Evolutionary conservation across 2,113 vertebrate species (phyloP).

Genomic region (Austrofundulus limnaeus): DNA sequence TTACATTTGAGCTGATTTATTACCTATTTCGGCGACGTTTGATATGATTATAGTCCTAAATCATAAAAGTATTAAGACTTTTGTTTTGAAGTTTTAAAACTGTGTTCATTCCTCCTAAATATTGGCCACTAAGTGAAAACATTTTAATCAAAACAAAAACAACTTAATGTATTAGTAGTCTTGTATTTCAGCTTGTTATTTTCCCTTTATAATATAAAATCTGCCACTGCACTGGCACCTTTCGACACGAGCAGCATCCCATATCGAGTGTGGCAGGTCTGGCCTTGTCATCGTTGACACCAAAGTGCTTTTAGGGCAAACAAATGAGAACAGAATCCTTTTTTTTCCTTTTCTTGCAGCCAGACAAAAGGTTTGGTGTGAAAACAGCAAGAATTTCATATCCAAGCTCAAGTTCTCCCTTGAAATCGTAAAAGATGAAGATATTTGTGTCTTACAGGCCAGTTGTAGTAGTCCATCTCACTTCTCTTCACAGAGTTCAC

Average conservation of each 20-base stretch:
- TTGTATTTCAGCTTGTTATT: constrained; percentile 46
- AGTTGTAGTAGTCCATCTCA: constrained; percentile 39
- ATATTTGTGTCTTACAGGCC: constrained; percentile 56
- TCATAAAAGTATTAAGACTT: constrained; percentile 24
- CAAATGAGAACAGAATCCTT: constrained; percentile 16
- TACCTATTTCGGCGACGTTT: constrained; percentile 38
- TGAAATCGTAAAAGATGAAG: constrained; percentile 55
- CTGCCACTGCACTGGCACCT: constrained; percentile 16
- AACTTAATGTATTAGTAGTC: constrained; percentile 51
- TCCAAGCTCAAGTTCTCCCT: constrained; percentile 40
- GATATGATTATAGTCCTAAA: constrained; percentile 26
- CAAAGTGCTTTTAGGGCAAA: constrained; percentile 24
- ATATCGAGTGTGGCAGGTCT: background rate
- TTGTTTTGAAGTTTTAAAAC: constrained; percentile 30
- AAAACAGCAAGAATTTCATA: constrained; percentile 52
- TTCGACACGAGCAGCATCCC: constrained; percentile 1
- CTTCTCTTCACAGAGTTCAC: constrained; percentile 33
- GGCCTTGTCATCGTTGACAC: constrained; percentile 13
- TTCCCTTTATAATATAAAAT: constrained; percentile 22
- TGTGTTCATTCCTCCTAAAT: constrained; percentile 44
- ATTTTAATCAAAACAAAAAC: constrained; percentile 52
- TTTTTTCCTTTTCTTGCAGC: constrained; percentile 16
- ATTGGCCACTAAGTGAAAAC: constrained; percentile 57
- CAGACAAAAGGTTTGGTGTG: constrained; percentile 31
- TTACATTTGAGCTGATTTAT: constrained; percentile 31